A percentile compares a stretch with the other conserved stretches of the same genome.
These are phyloP conservation scores for Galagoides demidoff DNA, from an alignment of 2,797 vertebrate species.

Conservation along the genomic window DNA sequence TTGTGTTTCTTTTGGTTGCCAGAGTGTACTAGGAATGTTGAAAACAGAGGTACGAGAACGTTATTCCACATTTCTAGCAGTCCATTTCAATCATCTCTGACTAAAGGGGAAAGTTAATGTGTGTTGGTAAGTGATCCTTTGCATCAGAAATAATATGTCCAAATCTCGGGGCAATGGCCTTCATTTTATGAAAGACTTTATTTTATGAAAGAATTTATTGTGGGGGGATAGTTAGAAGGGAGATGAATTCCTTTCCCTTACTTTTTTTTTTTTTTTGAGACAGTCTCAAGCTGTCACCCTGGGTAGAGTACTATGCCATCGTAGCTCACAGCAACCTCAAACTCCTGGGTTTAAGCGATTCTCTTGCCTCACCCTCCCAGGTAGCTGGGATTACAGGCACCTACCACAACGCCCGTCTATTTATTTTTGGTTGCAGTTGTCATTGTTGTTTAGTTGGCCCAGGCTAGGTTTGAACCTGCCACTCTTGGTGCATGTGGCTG, in stretches of 20 bases:
- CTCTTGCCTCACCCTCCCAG: no score
- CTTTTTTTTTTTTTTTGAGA: not conserved
- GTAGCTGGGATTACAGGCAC: no score
- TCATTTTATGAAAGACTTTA: not conserved
- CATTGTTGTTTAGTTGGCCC: no score
- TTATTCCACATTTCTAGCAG: not conserved
- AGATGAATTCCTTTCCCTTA: not conserved
- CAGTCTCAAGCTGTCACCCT: no score
- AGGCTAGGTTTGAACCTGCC: no score
- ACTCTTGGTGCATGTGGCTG: no score
- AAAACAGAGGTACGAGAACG: conserved; percentile 9
- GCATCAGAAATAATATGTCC: not conserved
- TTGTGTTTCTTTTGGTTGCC: conserved; percentile 79
- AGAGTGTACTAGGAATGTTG: conserved; percentile 79
- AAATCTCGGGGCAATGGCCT: not conserved
- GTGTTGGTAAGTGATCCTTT: not conserved
- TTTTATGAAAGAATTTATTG: not conserved
- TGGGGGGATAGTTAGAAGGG: not conserved
- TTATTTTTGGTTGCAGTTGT: no score
- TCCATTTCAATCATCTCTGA: not conserved
- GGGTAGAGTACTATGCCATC: no score
- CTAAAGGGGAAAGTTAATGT: not conserved
- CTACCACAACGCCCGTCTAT: no score
- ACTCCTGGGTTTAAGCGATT: no score
- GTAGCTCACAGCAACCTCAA: no score